phyloP scores from a whole-genome alignment of 2,888 invertebrate species.

The Podotricha telesiphe region DNA sequence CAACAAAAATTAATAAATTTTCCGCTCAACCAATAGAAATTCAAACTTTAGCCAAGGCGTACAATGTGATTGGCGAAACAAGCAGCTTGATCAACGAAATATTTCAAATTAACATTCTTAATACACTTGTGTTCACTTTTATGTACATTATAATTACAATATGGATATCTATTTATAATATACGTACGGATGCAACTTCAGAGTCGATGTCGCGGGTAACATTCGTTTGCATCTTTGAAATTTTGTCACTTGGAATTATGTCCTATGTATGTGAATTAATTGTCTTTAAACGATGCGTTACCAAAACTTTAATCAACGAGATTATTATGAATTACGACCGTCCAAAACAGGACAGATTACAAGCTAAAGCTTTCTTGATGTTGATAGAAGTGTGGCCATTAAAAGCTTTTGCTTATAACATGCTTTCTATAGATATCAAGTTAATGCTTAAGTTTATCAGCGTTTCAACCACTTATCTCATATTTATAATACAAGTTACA shows the following conservation, averaged over 20 bases:
- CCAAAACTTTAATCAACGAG: conserved; percentile 61
- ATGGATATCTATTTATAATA: conserved; percentile 60
- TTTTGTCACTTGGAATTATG: conserved; percentile 24
- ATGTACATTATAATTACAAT: conserved; percentile 60
- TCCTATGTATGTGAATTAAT: conserved; percentile 56
- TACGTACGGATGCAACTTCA: conserved; percentile 47
- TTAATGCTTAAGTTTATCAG: conserved; percentile 69
- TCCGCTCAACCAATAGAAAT: conserved; percentile 53
- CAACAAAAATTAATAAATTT: background rate
- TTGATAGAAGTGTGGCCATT: conserved; percentile 64
- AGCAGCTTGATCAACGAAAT: conserved; percentile 57
- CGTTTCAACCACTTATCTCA: conserved; percentile 68
- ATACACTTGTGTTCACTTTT: conserved; percentile 62
- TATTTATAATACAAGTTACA: conserved; percentile 67
- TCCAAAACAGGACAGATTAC: conserved; percentile 58
- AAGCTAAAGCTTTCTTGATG: conserved; percentile 68
- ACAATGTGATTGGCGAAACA: conserved; percentile 58
- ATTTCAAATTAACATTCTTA: conserved; percentile 66
- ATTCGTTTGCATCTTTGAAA: conserved; percentile 47
- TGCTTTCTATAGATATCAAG: conserved; percentile 67
- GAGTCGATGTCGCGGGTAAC: conserved; percentile 36
- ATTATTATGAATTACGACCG: conserved; percentile 65
- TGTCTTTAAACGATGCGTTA: conserved; percentile 54
- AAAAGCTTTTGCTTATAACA: conserved; percentile 55
- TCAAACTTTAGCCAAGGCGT: conserved; percentile 57